Evolutionary conservation across 1,140 invertebrate genomes (phyloP).

Genomic region (Drosophila biarmipes): DNA sequence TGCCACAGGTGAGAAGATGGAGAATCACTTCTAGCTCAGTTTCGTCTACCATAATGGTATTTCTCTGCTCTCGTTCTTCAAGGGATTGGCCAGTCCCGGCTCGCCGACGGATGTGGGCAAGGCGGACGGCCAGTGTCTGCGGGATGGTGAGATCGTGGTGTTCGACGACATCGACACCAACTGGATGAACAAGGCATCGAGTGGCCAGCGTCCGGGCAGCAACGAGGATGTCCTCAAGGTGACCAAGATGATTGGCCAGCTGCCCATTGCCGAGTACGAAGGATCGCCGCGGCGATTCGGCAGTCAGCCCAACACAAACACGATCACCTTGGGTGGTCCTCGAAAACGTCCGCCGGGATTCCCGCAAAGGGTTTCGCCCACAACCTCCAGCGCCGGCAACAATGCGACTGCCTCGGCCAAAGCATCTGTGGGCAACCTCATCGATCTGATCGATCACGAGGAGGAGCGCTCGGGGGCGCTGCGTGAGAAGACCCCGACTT

Average conservation of each 20-base stretch:
- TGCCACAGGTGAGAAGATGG: conserved; percentile 43
- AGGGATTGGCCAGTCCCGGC: conserved; percentile 75
- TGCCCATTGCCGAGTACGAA: conserved; percentile 90
- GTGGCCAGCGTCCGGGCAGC: conserved; percentile 28
- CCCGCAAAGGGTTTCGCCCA: conserved; percentile 86
- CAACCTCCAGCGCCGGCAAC: conserved; percentile 5
- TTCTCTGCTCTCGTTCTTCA: not conserved
- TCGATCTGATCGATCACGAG: conserved; percentile 69
- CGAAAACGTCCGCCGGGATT: conserved; percentile 89
- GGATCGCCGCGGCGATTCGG: conserved; percentile 95
- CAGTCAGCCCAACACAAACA: conserved; percentile 39
- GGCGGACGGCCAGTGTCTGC: conserved; percentile 68
- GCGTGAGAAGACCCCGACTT: conserved; percentile 86
- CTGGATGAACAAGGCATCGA: conserved; percentile 85
- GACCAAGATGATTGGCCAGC: conserved; percentile 92
- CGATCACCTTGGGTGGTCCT: conserved; percentile 9
- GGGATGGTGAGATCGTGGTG: conserved; percentile 88
- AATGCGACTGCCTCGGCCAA: conserved; percentile 42
- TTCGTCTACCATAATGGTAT: not conserved
- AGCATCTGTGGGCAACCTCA: conserved; percentile 60
- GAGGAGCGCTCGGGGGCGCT: conserved; percentile 9
- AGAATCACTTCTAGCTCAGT: not conserved
- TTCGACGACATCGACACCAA: conserved; percentile 92
- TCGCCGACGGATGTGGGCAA: conserved; percentile 82
- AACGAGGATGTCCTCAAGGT: conserved; percentile 87